phyloP scores from a whole-genome alignment of 2,113 vertebrate genomes.

The Tachysurus fulvidraco region DNA sequence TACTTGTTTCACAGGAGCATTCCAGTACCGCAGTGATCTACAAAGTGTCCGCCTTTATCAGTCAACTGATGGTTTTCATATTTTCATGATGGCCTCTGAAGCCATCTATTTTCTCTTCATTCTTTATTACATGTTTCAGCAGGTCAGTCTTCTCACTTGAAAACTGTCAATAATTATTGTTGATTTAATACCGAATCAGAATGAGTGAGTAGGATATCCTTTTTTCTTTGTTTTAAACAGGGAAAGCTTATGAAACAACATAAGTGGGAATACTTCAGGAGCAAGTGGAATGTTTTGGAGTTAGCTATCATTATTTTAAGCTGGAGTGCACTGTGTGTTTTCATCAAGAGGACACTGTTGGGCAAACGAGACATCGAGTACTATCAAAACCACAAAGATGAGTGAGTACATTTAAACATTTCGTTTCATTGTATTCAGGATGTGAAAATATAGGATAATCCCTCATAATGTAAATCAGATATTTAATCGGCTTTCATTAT shows the following conservation, averaged over 20 bases:
- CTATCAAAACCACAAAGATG: constrained; percentile 47
- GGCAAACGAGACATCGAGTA: constrained; percentile 45
- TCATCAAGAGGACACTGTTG: constrained; percentile 48
- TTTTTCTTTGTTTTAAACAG: constrained; percentile 3
- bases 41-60: constrained; percentile 88
- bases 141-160: constrained; percentile 74
- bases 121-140: constrained; percentile 87
- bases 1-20: constrained; percentile 75
- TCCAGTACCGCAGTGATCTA: constrained; percentile 78
- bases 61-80: constrained; percentile 82
- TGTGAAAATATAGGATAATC: not conserved
- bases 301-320: constrained; percentile 52
- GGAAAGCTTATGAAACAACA: constrained; percentile 40
- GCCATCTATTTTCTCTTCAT: constrained; percentile 87
- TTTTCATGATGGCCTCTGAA: constrained; percentile 89
- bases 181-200: not conserved
- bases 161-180: not conserved
- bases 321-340: constrained; percentile 48
- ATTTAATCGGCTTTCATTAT: not conserved
- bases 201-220: not conserved
- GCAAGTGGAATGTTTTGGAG: constrained; percentile 53
- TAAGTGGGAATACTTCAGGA: constrained; percentile 47
- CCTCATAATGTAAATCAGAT: not conserved
- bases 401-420: constrained; percentile 31
- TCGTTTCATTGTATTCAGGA: not conserved